Conservation (phyloP, 2,113 vertebrate species). For the Rissa tridactyla region DNA sequence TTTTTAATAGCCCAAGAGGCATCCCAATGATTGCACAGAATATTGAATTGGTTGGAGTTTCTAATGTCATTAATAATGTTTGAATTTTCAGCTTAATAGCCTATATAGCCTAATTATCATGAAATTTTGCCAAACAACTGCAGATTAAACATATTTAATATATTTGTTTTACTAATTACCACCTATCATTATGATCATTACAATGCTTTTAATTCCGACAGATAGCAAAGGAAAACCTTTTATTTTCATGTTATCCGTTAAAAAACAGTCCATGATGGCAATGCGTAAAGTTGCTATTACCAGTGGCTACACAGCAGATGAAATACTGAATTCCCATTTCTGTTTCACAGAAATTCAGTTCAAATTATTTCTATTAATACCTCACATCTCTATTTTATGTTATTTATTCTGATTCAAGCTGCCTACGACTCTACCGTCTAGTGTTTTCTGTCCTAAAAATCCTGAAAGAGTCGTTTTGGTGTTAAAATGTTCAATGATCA, state of each 20-base stretch:
- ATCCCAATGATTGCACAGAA: background rate
- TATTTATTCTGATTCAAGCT: background rate
- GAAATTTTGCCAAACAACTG: conserved; percentile 10
- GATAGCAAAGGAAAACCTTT: background rate
- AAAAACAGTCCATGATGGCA: background rate
- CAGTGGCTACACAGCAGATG: background rate
- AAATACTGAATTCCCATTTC: background rate
- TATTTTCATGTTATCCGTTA: background rate
- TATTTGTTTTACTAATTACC: conserved; percentile 57
- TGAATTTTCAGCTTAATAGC: conserved; percentile 47
- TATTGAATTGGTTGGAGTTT: background rate
- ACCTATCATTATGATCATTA: conserved; percentile 4
- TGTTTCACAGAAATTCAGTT: background rate
- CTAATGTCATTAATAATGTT: conserved; percentile 20
- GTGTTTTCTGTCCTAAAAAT: background rate
- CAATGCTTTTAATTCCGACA: background rate
- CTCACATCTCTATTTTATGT: background rate
- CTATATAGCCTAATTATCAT: conserved; percentile 22
- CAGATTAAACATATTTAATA: conserved; percentile 43
- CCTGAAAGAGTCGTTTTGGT: background rate
- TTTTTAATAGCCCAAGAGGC: background rate
- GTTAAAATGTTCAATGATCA: background rate
- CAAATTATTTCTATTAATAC: background rate
- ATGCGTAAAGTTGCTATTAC: background rate
- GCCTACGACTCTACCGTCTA: background rate